Conservation (phyloP, 2,888 invertebrate genomes). For the Brenthis ino region DNA sequence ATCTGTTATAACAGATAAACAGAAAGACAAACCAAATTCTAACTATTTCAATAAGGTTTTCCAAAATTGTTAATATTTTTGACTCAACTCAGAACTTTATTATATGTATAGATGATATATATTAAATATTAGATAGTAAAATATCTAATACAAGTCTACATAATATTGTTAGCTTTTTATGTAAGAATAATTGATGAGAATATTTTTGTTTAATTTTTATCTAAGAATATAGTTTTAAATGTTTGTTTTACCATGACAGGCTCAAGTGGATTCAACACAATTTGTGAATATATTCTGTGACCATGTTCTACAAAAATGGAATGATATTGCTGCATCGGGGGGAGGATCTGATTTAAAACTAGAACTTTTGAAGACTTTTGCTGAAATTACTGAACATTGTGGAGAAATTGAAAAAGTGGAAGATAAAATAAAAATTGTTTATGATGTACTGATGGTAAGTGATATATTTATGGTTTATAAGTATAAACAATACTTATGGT, state of each 20-base stretch:
- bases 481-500: no score
- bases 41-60: no score
- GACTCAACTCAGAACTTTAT: no score
- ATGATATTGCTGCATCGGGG: slow-evolving; percentile 84
- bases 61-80: no score
- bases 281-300: slow-evolving; percentile 93
- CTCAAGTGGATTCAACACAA: slow-evolving; percentile 91
- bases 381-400: slow-evolving; percentile 90
- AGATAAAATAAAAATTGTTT: slow-evolving; percentile 88
- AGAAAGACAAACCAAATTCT: no score
- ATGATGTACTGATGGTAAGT: slow-evolving; percentile 88
- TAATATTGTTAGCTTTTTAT: no score
- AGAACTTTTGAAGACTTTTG: slow-evolving; percentile 92
- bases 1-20: no score
- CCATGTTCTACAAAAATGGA: slow-evolving; percentile 89
- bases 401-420: slow-evolving; percentile 89
- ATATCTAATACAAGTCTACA: no score
- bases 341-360: slow-evolving; percentile 85
- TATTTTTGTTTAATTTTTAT: no score
- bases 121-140: no score
- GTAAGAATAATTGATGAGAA: no score
- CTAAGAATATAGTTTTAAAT: background rate
- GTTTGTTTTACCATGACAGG: slow-evolving; percentile 73
- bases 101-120: no score
- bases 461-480: background rate